phyloP scores from a whole-genome alignment of 2,113 vertebrate genomes.

The Pseudonaja textilis region DNA sequence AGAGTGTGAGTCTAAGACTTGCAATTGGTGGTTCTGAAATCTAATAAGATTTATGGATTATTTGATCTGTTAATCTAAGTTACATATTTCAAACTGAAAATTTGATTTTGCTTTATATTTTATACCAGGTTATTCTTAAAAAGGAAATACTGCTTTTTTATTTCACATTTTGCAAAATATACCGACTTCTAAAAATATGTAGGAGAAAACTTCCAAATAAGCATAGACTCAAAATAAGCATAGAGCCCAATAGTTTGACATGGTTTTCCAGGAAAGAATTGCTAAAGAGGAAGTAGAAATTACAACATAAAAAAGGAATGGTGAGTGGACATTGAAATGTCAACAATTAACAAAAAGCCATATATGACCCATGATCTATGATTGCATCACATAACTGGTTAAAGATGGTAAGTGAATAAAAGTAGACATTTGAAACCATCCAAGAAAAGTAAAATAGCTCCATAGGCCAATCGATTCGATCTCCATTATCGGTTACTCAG shows the following conservation, averaged over 20 bases:
- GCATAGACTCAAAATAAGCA: background rate
- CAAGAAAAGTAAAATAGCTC: background rate
- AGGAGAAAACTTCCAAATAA: background rate
- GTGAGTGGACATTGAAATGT: slow-evolving; percentile 21
- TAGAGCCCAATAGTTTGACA: background rate
- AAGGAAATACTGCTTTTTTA: background rate
- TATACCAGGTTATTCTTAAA: background rate
- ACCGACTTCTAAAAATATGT: background rate
- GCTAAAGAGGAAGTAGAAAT: background rate
- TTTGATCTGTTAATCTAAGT: background rate
- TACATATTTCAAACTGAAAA: background rate
- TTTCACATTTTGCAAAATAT: background rate
- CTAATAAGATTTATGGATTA: background rate
- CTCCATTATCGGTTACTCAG: background rate
- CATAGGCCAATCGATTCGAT: background rate
- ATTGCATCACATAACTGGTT: background rate
- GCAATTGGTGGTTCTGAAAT: background rate
- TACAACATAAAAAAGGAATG: background rate
- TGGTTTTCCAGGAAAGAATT: background rate
- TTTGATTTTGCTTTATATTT: background rate
- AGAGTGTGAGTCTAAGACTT: background rate
- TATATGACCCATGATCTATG: background rate
- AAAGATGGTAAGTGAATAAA: background rate
- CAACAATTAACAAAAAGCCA: background rate
- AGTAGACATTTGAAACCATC: background rate